Base-by-base conservation (phyloP, 2,888 invertebrate genomes). In the Acronicta psi region DNA sequence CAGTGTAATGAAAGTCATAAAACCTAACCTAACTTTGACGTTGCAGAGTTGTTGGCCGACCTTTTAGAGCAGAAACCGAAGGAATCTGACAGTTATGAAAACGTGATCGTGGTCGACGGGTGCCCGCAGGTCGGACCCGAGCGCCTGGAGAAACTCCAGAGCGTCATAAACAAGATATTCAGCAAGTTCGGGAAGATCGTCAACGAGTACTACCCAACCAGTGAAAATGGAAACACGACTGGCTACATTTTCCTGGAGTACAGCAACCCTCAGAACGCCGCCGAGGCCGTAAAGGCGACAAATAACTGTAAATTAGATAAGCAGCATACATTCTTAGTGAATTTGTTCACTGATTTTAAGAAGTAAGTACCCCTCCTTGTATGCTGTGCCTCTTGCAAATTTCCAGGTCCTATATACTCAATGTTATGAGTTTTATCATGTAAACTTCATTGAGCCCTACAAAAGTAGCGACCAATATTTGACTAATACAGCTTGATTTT, bases 301-400 rank as follows among this genome's bases (percentile, higher is more conserved):
- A 98, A 99, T 92, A 98, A 98, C 82, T 97, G 98, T 94, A 98
- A 98, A 89, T 95, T 99, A 83, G 99, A 99, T 93, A 99, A 98
- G 89, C 96, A 97, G 77, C 99, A 99, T 83, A 98, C 98, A 6
- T 98, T 99, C 91, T 95, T 96, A 84, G 98, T 99, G 43, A 99
- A 99, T 90, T 94, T 98, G 52, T 99, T 99, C 89, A 98, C 98
- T 0, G 99, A 99, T 88, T 99, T 99, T 88, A 97, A 97, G 79
- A 99, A 99, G 96, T 97, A 88, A 95, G 96, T 95, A 79, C n/a
- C 10, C 37, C 36, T 17, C 17, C 37, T 38, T 17, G 14, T 2
- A 13, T 14, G 2, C 5, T 16, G 8, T 6, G 34, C 0, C 13
- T n/a, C 38, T 23, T 0, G 11, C 2, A 31, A 38, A n/a, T 2